Conservation (phyloP, 2,113 vertebrate genomes). For the Chionis minor region DNA sequence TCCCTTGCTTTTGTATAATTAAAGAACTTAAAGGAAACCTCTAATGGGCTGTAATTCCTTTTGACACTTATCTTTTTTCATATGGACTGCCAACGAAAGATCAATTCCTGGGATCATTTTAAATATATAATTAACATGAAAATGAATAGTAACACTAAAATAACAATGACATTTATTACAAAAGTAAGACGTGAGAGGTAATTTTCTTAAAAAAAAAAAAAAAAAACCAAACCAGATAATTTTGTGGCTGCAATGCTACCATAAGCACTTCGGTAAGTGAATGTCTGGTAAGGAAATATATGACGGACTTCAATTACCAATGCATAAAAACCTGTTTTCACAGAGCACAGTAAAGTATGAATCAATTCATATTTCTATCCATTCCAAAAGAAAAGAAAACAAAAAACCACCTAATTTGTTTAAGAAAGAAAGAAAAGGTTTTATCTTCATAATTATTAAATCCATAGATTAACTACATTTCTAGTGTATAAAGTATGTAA, state of each 20-base stretch:
- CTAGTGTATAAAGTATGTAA: background rate
- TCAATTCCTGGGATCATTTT: background rate
- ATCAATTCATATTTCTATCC: background rate
- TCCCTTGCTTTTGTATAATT: background rate
- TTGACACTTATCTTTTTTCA: background rate
- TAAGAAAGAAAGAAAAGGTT: background rate
- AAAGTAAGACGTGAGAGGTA: background rate
- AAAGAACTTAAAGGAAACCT: background rate
- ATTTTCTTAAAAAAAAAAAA: background rate
- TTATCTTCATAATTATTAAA: background rate
- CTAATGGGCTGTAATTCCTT: background rate
- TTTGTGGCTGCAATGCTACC: background rate
- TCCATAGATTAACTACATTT: background rate
- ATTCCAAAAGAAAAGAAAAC: background rate
- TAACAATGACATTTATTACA: background rate
- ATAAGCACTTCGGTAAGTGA: background rate
- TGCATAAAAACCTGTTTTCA: background rate
- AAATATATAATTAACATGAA: background rate
- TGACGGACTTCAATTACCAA: background rate
- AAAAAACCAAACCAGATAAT: background rate
- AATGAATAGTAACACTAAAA: background rate
- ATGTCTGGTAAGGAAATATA: background rate
- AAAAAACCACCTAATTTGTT: background rate
- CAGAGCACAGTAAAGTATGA: background rate
- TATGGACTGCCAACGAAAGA: background rate